phyloP scores from a whole-genome alignment of 2,888 invertebrate genomes.

The Ariolimax columbianus region DNA sequence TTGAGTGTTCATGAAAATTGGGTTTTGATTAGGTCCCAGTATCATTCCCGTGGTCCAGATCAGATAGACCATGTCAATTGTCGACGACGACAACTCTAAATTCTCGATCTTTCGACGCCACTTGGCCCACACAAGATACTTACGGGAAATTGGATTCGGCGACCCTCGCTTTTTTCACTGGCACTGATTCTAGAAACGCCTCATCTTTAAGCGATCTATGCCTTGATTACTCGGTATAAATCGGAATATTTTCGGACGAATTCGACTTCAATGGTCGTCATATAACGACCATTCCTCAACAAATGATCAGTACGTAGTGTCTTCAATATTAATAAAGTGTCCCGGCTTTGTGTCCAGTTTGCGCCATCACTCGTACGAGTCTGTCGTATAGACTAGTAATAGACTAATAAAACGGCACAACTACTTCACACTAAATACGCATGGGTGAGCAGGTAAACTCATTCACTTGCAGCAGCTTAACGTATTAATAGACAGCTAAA shows the following conservation, averaged over 20 bases:
- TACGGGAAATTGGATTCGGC: slow-evolving; percentile 48
- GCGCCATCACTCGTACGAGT: too few relatives aligned
- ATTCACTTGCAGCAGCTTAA: too few relatives aligned
- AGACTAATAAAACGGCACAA: too few relatives aligned
- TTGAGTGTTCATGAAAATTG: not conserved
- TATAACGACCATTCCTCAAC: too few relatives aligned
- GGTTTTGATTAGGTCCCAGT: not conserved
- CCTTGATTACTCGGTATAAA: slow-evolving; percentile 49
- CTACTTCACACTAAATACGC: too few relatives aligned
- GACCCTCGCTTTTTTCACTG: slow-evolving; percentile 41
- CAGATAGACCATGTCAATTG: slow-evolving; percentile 54
- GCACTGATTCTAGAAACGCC: slow-evolving; percentile 9
- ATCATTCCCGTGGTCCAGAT: slow-evolving; percentile 33
- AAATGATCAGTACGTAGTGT: too few relatives aligned
- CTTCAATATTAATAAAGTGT: too few relatives aligned
- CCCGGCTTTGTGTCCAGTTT: too few relatives aligned
- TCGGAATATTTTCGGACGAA: slow-evolving; percentile 35
- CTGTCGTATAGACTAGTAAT: too few relatives aligned
- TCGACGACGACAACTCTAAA: slow-evolving; percentile 53
- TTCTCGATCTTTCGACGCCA: slow-evolving; percentile 44
- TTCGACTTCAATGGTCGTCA: not conserved
- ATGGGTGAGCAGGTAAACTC: too few relatives aligned
- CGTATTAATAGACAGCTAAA: too few relatives aligned
- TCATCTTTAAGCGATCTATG: slow-evolving; percentile 27
- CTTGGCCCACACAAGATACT: slow-evolving; percentile 13